phyloP scores from a whole-genome alignment of 2,888 invertebrate species.

The Taenaris catops region DNA sequence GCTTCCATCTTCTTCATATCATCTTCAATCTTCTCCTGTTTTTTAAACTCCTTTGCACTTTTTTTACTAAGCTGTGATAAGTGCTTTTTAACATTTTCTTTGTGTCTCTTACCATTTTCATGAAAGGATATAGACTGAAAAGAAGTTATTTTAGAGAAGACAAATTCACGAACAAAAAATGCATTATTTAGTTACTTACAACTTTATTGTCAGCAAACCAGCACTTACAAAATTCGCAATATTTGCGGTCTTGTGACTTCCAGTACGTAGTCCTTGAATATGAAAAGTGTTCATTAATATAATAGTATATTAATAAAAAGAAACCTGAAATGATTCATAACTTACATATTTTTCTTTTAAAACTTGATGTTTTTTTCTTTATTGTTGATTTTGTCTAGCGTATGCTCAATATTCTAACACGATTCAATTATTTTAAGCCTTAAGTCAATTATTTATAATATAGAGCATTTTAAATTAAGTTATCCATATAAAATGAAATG shows the following conservation, averaged over 20 bases:
- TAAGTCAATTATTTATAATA: too few relatives aligned
- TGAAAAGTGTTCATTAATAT: not conserved
- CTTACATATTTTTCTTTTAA: too few relatives aligned
- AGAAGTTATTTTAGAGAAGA: too few relatives aligned
- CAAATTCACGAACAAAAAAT: too few relatives aligned
- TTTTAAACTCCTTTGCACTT: conserved; percentile 89
- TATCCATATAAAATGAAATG: too few relatives aligned
- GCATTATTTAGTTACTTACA: conserved; percentile 76
- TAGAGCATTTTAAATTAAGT: too few relatives aligned
- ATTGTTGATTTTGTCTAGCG: too few relatives aligned
- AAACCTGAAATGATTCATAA: not conserved
- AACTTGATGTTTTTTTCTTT: too few relatives aligned
- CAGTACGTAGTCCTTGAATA: conserved; percentile 93
- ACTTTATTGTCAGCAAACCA: conserved; percentile 99
- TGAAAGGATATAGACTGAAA: conserved; percentile 95
- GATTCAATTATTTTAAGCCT: too few relatives aligned
- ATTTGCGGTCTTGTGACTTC: conserved; percentile 97
- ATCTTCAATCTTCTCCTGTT: conserved; percentile 86
- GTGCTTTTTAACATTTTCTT: conserved; percentile 93
- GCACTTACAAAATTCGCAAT: conserved; percentile 98
- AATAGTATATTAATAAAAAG: not conserved
- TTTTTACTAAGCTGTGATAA: conserved; percentile 91
- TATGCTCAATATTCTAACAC: too few relatives aligned
- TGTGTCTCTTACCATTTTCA: conserved; percentile 95
- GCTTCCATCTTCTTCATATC: conserved; percentile 94